Evolutionary conservation across 1,140 invertebrate species (phyloP), one percentile per base, ranked within the genome.

Genomic region (Drosophila bifasciata): DNA sequence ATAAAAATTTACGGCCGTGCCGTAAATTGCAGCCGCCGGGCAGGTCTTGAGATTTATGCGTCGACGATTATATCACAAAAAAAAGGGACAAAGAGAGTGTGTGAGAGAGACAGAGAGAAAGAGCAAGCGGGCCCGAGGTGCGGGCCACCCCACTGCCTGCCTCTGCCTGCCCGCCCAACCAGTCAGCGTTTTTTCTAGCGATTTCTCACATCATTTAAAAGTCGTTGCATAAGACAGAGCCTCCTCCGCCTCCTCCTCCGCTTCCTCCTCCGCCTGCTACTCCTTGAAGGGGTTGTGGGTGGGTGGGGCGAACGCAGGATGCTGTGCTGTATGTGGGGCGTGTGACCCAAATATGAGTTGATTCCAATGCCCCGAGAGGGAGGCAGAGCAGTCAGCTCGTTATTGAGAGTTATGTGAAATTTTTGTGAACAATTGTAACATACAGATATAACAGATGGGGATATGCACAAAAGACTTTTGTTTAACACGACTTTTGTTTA

Each of bases 1-100:
- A 88, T 88, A 89, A 88, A 88, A 88, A 88, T 88, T 88, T 88
- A 88, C 84, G 83, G 72, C 71, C 78, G 36, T 44, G 83, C 84
- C 79, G 81, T 86, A 85, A 85, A 85, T 85, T 85, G 81, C 81
- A 86, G 81, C 73, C 81, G 77, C 81, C 77, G 81, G 81, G 78
- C 83, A 86, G 83, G 77, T 86, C 83, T 86, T 81, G 78, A 86
- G 83, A 86, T 85, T 85, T 85, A 85, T 85, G 73, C 77, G 62
- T 66, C 64, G 63, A 70, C 81, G 81, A 86, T 84, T 84, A 84
- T 84, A 85, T 85, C 58, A 68, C 28, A n/a, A 60, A 68, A 39
- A n/a, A 60, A 13, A 21, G 44, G 51, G 39, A 16, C 48, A 19
- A 39, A 41, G 23, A 25, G 9, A 51, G 23, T 6, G 13, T 21